Conservation (phyloP, 2,113 vertebrate genomes). For the Puma concolor region DNA sequence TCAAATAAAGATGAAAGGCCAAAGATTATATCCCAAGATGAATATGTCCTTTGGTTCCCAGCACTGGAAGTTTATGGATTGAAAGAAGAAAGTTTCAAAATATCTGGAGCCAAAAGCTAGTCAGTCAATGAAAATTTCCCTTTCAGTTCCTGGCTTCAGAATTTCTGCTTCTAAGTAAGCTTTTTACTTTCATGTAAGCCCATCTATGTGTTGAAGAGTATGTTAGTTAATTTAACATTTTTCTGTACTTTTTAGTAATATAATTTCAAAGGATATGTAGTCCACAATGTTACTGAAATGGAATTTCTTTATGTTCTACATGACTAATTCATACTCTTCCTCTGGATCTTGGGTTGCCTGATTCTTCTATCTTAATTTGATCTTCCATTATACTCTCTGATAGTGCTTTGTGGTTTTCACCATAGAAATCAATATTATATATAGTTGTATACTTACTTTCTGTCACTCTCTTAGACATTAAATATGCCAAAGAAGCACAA, state of each 20-base stretch:
- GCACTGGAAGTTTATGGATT: background rate
- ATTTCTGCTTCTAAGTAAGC: background rate
- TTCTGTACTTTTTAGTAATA: constrained; percentile 3
- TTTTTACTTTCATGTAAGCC: background rate
- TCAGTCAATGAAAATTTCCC: background rate
- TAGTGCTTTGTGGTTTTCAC: background rate
- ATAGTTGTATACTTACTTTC: background rate
- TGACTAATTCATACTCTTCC: background rate
- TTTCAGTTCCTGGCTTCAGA: background rate
- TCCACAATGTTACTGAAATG: background rate
- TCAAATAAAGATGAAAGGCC: constrained; percentile 8
- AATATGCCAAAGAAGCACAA: background rate
- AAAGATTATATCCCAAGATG: background rate
- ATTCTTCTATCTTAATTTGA: background rate
- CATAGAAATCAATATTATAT: background rate
- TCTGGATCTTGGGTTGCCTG: constrained; percentile 8
- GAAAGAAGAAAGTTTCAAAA: background rate
- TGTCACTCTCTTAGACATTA: background rate
- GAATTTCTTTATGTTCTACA: background rate
- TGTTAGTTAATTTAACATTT: constrained; percentile 3
- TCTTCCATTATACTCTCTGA: background rate
- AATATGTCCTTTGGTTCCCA: constrained; percentile 7
- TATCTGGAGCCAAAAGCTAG: background rate
- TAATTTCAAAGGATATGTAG: background rate
- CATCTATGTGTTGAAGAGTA: background rate